Conservation (phyloP, 2,797 vertebrate genomes). For the Anolis apletophallus region DNA sequence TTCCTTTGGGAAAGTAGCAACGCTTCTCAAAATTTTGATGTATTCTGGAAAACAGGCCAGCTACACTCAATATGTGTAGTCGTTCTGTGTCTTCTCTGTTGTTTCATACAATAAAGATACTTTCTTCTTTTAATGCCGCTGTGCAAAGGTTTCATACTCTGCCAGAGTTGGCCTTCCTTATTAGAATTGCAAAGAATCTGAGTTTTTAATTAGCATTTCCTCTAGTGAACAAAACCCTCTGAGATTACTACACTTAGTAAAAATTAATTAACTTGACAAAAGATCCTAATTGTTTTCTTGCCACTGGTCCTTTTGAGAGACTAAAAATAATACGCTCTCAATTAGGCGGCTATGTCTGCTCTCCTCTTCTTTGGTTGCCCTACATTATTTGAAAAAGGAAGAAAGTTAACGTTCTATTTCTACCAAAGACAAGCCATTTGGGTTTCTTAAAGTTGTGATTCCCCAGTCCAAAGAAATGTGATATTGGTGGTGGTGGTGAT, state of each 20-base stretch:
- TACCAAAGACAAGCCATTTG: slow-evolving; percentile 35
- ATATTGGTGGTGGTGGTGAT: background rate
- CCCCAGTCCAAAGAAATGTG: slow-evolving; percentile 25
- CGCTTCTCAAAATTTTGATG: background rate
- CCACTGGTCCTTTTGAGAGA: slow-evolving; percentile 79
- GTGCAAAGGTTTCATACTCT: slow-evolving; percentile 77
- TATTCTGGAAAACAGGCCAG: too few species aligned
- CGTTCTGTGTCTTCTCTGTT: slow-evolving; percentile 29
- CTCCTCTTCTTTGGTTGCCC: slow-evolving; percentile 65
- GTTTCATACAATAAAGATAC: slow-evolving; percentile 48
- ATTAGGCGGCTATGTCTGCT: slow-evolving; percentile 71
- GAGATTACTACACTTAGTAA: slow-evolving; percentile 90
- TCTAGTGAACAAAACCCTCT: slow-evolving; percentile 83
- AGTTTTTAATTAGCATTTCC: slow-evolving; percentile 90
- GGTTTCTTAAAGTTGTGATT: slow-evolving; percentile 33
- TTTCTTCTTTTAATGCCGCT: slow-evolving; percentile 74
- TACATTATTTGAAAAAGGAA: slow-evolving; percentile 60
- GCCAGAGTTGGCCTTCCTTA: slow-evolving; percentile 78
- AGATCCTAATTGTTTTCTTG: slow-evolving; percentile 90
- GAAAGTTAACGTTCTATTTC: slow-evolving; percentile 60
- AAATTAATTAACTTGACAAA: slow-evolving; percentile 93
- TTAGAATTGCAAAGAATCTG: slow-evolving; percentile 86
- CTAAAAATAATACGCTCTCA: slow-evolving; percentile 84
- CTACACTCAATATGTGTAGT: too few species aligned
- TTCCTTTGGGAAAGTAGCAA: background rate